These are phyloP conservation scores for Drosophila anomalata DNA, from an alignment of 2,888 invertebrate genomes.

Conservation along the genomic window DNA sequence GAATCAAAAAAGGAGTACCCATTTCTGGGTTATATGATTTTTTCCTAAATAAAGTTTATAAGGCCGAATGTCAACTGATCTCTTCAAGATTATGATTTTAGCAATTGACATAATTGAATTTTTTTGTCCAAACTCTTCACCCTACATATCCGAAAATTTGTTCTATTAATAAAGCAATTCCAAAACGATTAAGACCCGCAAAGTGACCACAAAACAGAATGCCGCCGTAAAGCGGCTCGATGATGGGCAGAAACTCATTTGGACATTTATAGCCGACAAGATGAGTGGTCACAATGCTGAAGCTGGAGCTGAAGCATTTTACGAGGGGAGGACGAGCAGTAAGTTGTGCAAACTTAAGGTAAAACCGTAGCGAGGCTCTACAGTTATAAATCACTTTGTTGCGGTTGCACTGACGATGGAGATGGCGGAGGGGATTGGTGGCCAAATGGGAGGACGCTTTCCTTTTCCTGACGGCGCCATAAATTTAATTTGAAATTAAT, in stretches of 20 bases:
- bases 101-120: not conserved
- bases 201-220: slow-evolving; percentile 52
- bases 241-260: slow-evolving; percentile 79
- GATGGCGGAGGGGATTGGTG: slow-evolving; percentile 6
- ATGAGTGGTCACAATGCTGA: slow-evolving; percentile 74
- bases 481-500: slow-evolving; percentile 80
- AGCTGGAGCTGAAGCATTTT: slow-evolving; percentile 24
- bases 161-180: slow-evolving; percentile 81
- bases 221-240: slow-evolving; percentile 41
- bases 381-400: slow-evolving; percentile 77
- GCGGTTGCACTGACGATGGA: slow-evolving; percentile 28
- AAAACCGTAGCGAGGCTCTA: slow-evolving; percentile 52
- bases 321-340: slow-evolving; percentile 25
- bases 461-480: slow-evolving; percentile 74
- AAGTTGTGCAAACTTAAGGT: slow-evolving; percentile 45
- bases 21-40: too few species aligned
- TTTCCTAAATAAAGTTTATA: too few species aligned
- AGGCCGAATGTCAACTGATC: not conserved
- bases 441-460: slow-evolving; percentile 52
- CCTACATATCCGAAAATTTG: slow-evolving; percentile 66
- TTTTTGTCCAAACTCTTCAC: slow-evolving; percentile 17
- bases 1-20: too few species aligned
- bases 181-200: slow-evolving; percentile 77
- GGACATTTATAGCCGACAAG: slow-evolving; percentile 79
- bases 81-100: not conserved